Evolutionary conservation across 2,888 invertebrate genomes (phyloP).

Genomic region (Athalia rosae): DNA sequence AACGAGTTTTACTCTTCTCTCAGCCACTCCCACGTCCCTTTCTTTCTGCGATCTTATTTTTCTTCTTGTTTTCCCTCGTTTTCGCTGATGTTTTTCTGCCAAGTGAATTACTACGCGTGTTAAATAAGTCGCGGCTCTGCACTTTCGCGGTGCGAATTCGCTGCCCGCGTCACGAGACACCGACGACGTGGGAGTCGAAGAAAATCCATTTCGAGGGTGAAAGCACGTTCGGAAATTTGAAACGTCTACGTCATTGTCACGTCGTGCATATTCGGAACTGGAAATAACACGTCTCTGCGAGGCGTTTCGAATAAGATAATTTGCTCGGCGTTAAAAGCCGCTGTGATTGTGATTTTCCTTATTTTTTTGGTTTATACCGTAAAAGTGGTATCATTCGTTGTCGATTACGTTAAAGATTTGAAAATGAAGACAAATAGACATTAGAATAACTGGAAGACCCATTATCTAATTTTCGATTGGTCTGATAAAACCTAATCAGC

Average conservation of each 20-base stretch:
- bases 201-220: slow-evolving; percentile 24
- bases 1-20: no score
- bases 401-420: no score
- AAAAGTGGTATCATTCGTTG: no score
- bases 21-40: no score
- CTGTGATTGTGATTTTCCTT: not conserved
- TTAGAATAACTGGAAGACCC: no score
- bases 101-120: not conserved
- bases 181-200: not conserved
- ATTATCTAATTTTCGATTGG: no score
- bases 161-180: slow-evolving; percentile 4
- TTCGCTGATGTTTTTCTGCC: no score
- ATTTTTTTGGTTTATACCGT: no score
- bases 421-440: no score
- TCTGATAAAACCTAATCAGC: no score
- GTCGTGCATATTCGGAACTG: slow-evolving; percentile 10
- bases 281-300: slow-evolving; percentile 1
- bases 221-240: slow-evolving; percentile 34
- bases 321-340: not conserved
- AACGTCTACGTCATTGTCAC: slow-evolving; percentile 23
- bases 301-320: slow-evolving; percentile 9
- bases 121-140: not conserved
- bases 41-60: no score
- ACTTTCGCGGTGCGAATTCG: slow-evolving; percentile 4
- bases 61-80: no score